phyloP scores from a whole-genome alignment of 2,888 invertebrate species.

The Lasioglossum lativentre region DNA sequence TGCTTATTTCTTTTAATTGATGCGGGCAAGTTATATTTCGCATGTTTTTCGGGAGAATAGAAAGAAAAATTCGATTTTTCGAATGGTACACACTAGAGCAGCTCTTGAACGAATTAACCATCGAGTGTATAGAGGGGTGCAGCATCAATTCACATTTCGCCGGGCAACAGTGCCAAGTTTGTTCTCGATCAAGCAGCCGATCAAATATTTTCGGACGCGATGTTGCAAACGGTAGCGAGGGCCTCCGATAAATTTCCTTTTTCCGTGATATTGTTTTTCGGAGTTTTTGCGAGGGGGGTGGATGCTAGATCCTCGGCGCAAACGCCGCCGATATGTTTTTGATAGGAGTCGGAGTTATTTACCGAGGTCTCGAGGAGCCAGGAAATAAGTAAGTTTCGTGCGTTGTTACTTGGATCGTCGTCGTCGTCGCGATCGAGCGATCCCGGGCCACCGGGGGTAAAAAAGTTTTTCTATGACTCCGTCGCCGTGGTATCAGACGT shows the following conservation, averaged over 20 bases:
- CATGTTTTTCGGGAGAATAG: no score
- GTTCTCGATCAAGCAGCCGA: not conserved
- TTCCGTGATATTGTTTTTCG: not conserved
- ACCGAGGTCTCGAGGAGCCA: slow-evolving; percentile 61
- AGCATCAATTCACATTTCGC: not conserved
- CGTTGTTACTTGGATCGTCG: slow-evolving; percentile 66
- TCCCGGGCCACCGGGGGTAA: slow-evolving; percentile 18
- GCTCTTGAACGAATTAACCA: not conserved
- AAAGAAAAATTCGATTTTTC: not conserved
- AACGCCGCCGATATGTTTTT: slow-evolving; percentile 36
- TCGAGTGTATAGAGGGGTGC: not conserved
- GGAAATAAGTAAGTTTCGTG: slow-evolving; percentile 70
- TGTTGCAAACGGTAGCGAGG: not conserved
- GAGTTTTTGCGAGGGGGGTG: not conserved
- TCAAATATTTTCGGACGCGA: not conserved
- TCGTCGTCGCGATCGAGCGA: slow-evolving; percentile 47
- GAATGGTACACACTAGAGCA: not conserved
- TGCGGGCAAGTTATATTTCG: no score
- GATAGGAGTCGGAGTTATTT: slow-evolving; percentile 56
- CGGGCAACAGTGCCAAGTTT: not conserved
- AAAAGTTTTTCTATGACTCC: slow-evolving; percentile 69
- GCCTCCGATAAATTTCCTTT: not conserved
- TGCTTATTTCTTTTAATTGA: no score
- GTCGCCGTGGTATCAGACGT: slow-evolving; percentile 51
- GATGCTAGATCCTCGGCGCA: not conserved